Evolutionary conservation across 2,888 invertebrate species (phyloP), one percentile per base, ranked within the genome.

Genomic region (Malachius bipustulatus): DNA sequence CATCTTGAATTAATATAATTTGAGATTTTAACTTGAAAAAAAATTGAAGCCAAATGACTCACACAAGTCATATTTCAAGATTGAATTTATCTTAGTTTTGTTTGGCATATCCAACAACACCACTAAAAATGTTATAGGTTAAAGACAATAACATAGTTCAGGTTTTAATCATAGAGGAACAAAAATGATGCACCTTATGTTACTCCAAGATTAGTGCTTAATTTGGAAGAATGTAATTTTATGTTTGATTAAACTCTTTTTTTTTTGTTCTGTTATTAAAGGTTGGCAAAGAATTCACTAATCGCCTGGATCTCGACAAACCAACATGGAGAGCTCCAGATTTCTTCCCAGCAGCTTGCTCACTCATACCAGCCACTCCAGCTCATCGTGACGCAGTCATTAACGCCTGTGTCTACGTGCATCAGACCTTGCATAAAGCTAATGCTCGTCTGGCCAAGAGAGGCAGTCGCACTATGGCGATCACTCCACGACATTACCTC

Each of bases 351-450:
- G 75, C 84, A 1, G 83, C 85, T 2, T 93, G 89, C 58, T 75
- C 77, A 16, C 66, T 77, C 47, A 73, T 89, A 39, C 73, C 81
- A 3, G 63, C 77, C 2, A 51, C 80, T 15, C 87, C 90, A 3
- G 69, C 71, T 4, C 93, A 96, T 64, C 74, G 97, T 35, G 91
- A 93, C 54, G 96, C 94, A 11, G 93, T 99, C n/a, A 88, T 97
- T 54, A 97, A 98, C 66, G 90, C 94, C 1, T 93, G 90, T 60
- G 97, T 98, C 10, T 96, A 93, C 61, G 96, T 97, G 15, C 98
- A 98, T 63, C 91, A 91, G 66, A 94, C 97, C 0, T 69, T 99
- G 42, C 93, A 96, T 61, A 83, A 85, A 54, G 94, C 96, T 33
- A 98, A 98, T 62, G 75, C 82, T 1, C 71, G 91, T 34, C 71